Evolutionary conservation across 2,888 invertebrate species (phyloP).

Genomic region (Gortyna flavago): DNA sequence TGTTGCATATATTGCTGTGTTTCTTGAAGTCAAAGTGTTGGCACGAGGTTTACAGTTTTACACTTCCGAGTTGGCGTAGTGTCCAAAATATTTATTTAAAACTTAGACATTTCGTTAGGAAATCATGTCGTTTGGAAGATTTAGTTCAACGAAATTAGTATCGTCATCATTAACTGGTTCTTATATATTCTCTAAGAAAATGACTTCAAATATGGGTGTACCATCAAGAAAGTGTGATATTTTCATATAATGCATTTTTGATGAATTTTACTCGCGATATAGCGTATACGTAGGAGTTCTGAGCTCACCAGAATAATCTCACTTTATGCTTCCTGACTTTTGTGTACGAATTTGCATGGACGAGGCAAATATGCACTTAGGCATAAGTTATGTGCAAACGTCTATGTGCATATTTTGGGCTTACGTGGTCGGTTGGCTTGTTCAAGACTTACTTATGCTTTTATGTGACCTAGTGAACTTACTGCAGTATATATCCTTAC

Average conservation of each 20-base stretch:
- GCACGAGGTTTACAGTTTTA: background rate
- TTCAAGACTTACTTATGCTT: slow-evolving; percentile 5
- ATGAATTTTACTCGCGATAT: background rate
- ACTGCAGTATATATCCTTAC: background rate
- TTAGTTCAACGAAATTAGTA: background rate
- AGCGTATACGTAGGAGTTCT: background rate
- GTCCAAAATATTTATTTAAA: background rate
- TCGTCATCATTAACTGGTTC: background rate
- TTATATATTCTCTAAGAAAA: background rate
- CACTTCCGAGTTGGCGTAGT: slow-evolving; percentile 3
- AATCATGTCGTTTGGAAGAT: background rate
- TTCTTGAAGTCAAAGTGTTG: background rate
- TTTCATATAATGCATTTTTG: background rate
- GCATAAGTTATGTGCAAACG: too few relatives aligned
- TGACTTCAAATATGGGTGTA: background rate
- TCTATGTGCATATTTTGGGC: slow-evolving; percentile 21
- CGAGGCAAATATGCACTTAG: slow-evolving; percentile 1
- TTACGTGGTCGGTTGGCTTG: background rate
- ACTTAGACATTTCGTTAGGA: background rate
- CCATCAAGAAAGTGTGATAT: background rate
- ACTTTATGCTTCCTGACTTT: background rate
- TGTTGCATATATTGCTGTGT: slow-evolving; percentile 6
- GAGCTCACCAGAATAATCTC: background rate
- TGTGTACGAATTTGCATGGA: slow-evolving; percentile 23
- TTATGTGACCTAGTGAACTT: slow-evolving; percentile 5